Base-by-base conservation (phyloP, 2,797 vertebrate species). In the Echiichthys vipera region DNA sequence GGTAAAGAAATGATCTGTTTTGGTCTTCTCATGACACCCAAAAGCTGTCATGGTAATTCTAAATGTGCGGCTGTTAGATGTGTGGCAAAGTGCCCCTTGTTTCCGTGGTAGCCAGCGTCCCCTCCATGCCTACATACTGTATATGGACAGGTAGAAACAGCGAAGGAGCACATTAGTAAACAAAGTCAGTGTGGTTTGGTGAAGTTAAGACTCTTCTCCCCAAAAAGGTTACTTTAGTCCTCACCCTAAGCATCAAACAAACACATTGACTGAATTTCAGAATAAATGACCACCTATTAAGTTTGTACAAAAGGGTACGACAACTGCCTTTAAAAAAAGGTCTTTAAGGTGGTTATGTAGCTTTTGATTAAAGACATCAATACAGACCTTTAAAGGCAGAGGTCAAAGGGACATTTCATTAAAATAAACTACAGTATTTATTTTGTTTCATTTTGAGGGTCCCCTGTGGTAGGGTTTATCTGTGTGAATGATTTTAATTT, bases 1-100 rank as follows among this genome's bases (percentile, higher is more conserved):
- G 73, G 72, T 89, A 84, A 84, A 90, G 74, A 86, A 79, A 85
- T 83, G 30, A 86, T 81, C 78, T 80, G 78, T 76, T 84, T 85
- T 55, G 17, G n/a, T 55, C 55, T 56, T 66, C 80, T 88, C 81
- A 6, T 71, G 79, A 82, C 78, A 65, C 71, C 73, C 57, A 47
- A 75, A 82, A 76, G 73, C 83, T 89, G 84, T 88, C 81, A 83
- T 78, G 58, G 59, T 80, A 71, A 76, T 85, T 77, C 54, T 62
- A 67, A 77, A n/a, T n/a, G 78, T 53, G 81, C 65, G 73, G 70
- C 78, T 83, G 74, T 85, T 81, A 67, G 78, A 86, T 59, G 65
- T 22, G 51, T 45, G 47, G 65, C 75, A 64, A 84, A 87, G 85
- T 85, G 85, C 57, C 71, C 71, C 84, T 71, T 56, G 51, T 45